Evolutionary conservation across 2,113 vertebrate species (phyloP), one percentile per base, ranked within the genome.

Genomic region (Nesoenas mayeri): DNA sequence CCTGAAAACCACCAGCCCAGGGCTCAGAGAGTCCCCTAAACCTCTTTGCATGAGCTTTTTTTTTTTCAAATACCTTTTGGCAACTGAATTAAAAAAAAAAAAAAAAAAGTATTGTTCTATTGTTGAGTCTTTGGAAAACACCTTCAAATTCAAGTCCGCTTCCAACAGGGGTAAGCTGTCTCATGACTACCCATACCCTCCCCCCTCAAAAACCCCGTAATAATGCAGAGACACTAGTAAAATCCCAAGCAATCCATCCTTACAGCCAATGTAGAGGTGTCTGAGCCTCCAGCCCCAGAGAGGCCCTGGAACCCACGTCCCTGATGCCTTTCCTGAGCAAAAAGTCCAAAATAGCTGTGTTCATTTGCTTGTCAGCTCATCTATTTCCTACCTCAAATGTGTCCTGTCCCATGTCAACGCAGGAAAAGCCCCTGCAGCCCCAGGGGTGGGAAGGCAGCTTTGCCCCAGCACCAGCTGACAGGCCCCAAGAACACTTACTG

Each of bases 261-360:
- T 1, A 6, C 32, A 28, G 31, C 13, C 51, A 88, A 9, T 3
- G 19, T 54, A 71, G 85, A 50, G 11, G 16, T 14, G 42, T 54
- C 0, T 3, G 5, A 90, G 69, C 22, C 40, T 51, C 31, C 56
- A 50, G 31, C 28, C 26, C 16, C 38, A 65, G 28, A 14, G 40
- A 31, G 15, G 19, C 22, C 17, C 11, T 1, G 14, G 22, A 20
- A 58, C 28, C n/a, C 0, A 0, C 3, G 29, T 65, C 32, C 70
- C 58, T 65, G 14, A 1, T 4, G 58, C 42, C 60, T 20, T 69
- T 66, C 71, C 74, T 62, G 21, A 85, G 44, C 62, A 79, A 31
- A 85, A 88, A 66, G 19, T 21, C 74, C 9, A 1, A 65, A 83
- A 19, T 28, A 69, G 38, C 36, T 31, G 5, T 28, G 31, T 61